Conservation (phyloP, 23 tunicate genomes). For the Ascidia mentula region DNA sequence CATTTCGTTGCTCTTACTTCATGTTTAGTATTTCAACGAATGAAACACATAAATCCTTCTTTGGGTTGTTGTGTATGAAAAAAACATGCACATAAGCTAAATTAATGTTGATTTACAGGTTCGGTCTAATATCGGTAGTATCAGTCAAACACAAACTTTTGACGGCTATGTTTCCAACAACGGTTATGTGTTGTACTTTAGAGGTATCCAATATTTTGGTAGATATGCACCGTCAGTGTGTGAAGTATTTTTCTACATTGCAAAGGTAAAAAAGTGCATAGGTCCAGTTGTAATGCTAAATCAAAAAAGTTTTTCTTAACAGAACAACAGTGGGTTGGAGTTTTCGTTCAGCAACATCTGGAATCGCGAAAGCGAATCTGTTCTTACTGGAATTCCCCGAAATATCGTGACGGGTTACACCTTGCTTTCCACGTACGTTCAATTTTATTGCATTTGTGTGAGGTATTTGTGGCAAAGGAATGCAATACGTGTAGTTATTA, state of each 20-base stretch:
- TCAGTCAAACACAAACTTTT: no score
- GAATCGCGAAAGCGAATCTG: neutral
- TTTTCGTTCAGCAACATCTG: neutral
- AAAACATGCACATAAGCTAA: no score
- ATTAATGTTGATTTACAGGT: no score
- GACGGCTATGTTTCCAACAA: neutral
- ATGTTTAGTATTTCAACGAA: no score
- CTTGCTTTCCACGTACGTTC: neutral
- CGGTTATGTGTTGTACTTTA: neutral
- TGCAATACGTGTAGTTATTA: no score
- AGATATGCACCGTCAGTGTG: neutral
- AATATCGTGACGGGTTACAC: neutral
- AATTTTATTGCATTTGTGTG: no score
- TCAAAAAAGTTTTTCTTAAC: neutral
- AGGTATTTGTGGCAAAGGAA: no score
- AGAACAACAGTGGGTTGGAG: neutral
- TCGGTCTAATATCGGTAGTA: no score
- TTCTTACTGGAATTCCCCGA: neutral
- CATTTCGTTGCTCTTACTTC: no score
- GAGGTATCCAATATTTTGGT: neutral
- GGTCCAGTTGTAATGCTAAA: neutral
- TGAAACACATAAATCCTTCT: no score
- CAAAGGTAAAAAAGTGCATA: neutral
- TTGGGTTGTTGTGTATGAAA: no score
- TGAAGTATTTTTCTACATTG: neutral